Percentiles rank a stretch among this genome's conserved stretches.
Conservation (phyloP, 2,888 invertebrate genomes). For the Drosophila mettleri region DNA sequence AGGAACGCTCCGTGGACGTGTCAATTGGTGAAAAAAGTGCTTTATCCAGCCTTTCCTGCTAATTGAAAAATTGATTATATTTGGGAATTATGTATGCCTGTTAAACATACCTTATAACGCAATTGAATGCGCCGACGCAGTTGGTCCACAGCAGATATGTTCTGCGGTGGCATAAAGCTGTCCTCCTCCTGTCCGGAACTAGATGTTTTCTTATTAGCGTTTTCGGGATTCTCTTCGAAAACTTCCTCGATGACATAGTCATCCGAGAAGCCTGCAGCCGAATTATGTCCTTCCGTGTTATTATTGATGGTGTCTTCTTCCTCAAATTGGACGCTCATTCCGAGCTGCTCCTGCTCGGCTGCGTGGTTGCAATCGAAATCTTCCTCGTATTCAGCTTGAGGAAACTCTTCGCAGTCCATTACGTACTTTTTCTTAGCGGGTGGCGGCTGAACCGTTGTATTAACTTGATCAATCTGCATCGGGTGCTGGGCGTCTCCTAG, state of each 20-base stretch:
- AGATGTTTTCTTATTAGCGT: neutral
- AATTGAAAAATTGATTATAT: neutral
- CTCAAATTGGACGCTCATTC: constrained; percentile 3
- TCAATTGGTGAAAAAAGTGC: constrained; percentile 76
- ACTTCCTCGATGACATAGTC: constrained; percentile 18
- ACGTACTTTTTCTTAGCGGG: constrained; percentile 46
- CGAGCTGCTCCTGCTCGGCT: constrained; percentile 18
- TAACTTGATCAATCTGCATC: neutral
- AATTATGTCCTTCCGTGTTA: neutral
- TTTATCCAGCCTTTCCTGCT: constrained; percentile 50
- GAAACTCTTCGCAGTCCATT: constrained; percentile 7
- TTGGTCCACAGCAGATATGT: constrained; percentile 18
- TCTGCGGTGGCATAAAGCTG: constrained; percentile 10
- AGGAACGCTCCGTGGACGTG: constrained; percentile 78
- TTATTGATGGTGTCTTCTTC: neutral
- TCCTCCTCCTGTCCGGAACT: neutral
- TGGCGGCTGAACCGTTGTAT: constrained; percentile 34
- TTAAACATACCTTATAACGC: constrained; percentile 35
- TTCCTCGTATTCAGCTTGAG: constrained; percentile 1
- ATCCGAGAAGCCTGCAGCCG: constrained; percentile 7
- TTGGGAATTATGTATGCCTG: neutral
- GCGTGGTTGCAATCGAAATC: constrained; percentile 56
- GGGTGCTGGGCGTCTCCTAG: constrained; percentile 15
- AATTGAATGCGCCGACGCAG: constrained; percentile 37
- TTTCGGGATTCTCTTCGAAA: constrained; percentile 17